These are phyloP conservation scores for Reticulitermes speratus DNA, from an alignment of 1,140 invertebrate species.

Conservation along the genomic window DNA sequence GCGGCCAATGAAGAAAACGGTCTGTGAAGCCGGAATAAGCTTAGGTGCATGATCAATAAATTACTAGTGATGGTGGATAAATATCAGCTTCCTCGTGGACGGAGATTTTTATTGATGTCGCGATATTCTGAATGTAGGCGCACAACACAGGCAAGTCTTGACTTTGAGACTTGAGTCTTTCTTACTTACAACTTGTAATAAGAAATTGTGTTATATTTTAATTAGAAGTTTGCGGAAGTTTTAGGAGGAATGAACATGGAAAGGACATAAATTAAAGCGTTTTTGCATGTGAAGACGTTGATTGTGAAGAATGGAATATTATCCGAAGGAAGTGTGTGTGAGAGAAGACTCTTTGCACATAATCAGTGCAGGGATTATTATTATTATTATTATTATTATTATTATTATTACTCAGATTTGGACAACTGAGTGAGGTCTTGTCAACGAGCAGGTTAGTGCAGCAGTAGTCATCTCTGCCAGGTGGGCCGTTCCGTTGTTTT, in stretches of 20 bases:
- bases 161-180: neutral
- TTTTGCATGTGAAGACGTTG: neutral
- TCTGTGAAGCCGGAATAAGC: no score
- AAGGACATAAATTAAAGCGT: neutral
- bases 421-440: neutral
- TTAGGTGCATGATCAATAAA: no score
- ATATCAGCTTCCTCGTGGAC: no score
- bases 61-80: no score
- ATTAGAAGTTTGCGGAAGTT: constrained; percentile 20
- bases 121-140: no score
- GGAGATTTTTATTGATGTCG: no score
- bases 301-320: no score
- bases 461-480: no score
- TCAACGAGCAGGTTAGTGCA: no score
- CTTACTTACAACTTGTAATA: neutral
- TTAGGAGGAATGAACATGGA: neutral
- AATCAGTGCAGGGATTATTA: neutral
- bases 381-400: neutral
- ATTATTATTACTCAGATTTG: neutral
- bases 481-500: no score
- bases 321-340: neutral
- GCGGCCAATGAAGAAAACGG: no score
- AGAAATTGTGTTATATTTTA: constrained; percentile 22
- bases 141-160: no score
- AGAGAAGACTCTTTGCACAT: neutral